phyloP scores from a whole-genome alignment of 30 jellyfish, hydroid and myxozoan genomes.

The Nemopilema nomurai region DNA sequence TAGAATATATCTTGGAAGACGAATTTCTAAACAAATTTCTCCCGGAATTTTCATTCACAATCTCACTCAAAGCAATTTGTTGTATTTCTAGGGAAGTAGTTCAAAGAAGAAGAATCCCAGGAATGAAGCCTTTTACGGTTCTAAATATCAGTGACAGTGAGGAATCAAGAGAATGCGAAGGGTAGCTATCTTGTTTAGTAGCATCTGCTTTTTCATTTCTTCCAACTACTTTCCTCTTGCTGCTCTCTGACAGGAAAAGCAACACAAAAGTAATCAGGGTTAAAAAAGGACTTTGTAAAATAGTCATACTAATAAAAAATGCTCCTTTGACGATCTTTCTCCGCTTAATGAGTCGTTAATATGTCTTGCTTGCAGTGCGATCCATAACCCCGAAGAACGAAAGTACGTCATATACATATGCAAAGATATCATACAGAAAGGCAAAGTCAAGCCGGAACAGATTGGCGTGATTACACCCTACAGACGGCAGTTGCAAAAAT shows the following conservation, averaged over 20 bases:
- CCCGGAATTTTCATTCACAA: too few species aligned
- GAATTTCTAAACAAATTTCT: too few species aligned
- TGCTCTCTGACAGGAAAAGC: neutral
- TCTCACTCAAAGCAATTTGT: too few species aligned
- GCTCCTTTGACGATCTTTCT: too few species aligned
- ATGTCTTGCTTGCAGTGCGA: conserved; percentile 27
- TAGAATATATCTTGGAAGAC: too few species aligned
- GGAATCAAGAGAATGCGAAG: conserved; percentile 53
- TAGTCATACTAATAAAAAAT: too few species aligned
- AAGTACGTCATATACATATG: conserved; percentile 59
- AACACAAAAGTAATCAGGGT: too few species aligned
- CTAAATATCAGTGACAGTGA: conserved; percentile 50
- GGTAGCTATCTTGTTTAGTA: conserved; percentile 45
- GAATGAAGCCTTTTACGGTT: conserved; percentile 60
- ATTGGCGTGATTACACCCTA: conserved; percentile 87
- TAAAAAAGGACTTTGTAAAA: too few species aligned
- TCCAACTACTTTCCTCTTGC: neutral
- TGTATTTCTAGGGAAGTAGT: conserved; percentile 37
- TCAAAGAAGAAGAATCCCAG: conserved; percentile 14
- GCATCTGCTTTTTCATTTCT: neutral
- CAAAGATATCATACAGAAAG: conserved; percentile 31
- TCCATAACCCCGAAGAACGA: conserved; percentile 84
- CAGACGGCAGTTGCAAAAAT: conserved; percentile 57
- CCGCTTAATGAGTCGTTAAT: neutral
- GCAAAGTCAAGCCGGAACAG: conserved; percentile 16